phyloP scores from a whole-genome alignment of 2,888 invertebrate genomes.

The Caenorhabditis afra region DNA sequence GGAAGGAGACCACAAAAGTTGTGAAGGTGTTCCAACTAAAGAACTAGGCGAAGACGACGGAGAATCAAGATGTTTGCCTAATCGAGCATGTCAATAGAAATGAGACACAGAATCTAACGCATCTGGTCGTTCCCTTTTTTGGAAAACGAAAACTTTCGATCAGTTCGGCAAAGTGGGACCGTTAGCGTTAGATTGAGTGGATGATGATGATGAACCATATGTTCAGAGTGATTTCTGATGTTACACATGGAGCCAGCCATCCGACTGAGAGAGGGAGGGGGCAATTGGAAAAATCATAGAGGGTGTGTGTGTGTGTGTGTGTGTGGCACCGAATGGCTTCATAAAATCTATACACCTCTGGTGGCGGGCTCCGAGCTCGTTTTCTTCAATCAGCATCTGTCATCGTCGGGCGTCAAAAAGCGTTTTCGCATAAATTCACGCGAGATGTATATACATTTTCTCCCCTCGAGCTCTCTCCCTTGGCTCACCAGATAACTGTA shows the following conservation, averaged over 20 bases:
- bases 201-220: constrained; percentile 7
- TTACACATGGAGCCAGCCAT: constrained; percentile 21
- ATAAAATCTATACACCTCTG: constrained; percentile 59
- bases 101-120: constrained; percentile 21
- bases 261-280: not conserved
- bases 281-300: constrained; percentile 42
- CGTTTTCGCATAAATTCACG: constrained; percentile 54
- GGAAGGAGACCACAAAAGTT: not conserved
- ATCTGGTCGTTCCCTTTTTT: constrained; percentile 16
- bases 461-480: not conserved
- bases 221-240: constrained; percentile 42
- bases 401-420: constrained; percentile 52
- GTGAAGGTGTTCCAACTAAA: not conserved
- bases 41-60: constrained; percentile 1
- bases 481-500: not conserved
- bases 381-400: constrained; percentile 54
- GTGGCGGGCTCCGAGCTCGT: not conserved
- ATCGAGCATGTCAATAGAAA: constrained; percentile 37
- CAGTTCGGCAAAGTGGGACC: not conserved
- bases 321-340: constrained; percentile 58
- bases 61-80: constrained; percentile 25
- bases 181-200: not conserved
- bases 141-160: constrained; percentile 11
- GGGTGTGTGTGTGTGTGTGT: constrained; percentile 19
- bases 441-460: constrained; percentile 48